Evolutionary conservation across 2,888 invertebrate genomes (phyloP).

Genomic region (Azorinus chamasolen): DNA sequence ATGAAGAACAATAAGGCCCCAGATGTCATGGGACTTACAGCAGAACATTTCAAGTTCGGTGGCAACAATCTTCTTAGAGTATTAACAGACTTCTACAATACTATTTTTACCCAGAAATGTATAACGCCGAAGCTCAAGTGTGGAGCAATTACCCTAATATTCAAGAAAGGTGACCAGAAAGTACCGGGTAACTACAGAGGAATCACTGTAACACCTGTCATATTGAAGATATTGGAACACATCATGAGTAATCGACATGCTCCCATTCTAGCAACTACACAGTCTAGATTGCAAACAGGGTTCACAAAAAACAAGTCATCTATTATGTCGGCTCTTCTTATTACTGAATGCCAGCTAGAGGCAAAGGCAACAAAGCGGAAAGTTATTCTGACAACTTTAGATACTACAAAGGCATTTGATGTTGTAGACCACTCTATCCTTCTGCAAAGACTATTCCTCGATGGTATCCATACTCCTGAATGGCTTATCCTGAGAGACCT

Average conservation of each 20-base stretch:
- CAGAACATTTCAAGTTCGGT: slow-evolving; percentile 15
- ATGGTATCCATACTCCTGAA: neutral
- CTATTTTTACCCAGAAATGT: neutral
- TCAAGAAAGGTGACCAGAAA: slow-evolving; percentile 10
- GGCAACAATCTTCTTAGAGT: neutral
- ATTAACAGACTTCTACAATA: slow-evolving; percentile 3
- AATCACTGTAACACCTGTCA: slow-evolving; percentile 12
- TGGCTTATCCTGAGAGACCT: slow-evolving; percentile 1
- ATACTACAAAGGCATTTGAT: slow-evolving; percentile 19
- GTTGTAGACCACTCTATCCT: slow-evolving; percentile 12
- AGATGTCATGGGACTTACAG: slow-evolving; percentile 3
- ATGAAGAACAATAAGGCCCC: slow-evolving; percentile 23
- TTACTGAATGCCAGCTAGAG: slow-evolving; percentile 16
- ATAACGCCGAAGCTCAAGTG: slow-evolving; percentile 1
- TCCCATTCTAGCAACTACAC: neutral
- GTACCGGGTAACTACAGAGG: slow-evolving; percentile 22
- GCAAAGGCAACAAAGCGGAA: neutral
- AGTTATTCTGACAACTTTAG: slow-evolving; percentile 2
- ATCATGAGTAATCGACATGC: slow-evolving; percentile 9
- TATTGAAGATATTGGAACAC: slow-evolving; percentile 1
- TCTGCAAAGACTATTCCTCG: slow-evolving; percentile 5
- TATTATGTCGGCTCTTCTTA: slow-evolving; percentile 10
- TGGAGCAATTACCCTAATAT: slow-evolving; percentile 10
- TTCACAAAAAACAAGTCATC: slow-evolving; percentile 16
- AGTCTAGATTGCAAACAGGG: slow-evolving; percentile 16